Conservation (phyloP, 2,888 invertebrate species). For the Polymixis lichenea region DNA sequence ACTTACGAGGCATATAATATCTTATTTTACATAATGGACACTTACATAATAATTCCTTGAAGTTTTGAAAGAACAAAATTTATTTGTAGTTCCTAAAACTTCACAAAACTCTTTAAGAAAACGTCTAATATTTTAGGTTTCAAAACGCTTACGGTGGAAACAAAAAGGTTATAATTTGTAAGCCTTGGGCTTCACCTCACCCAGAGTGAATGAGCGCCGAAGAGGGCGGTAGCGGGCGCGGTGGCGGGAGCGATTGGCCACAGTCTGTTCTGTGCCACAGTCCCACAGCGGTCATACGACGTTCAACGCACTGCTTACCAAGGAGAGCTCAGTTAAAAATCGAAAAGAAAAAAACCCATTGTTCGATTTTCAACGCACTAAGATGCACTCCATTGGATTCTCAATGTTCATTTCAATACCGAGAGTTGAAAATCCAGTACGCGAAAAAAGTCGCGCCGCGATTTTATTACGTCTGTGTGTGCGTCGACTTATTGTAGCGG, state of each 20-base stretch:
- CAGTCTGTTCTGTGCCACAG: no score
- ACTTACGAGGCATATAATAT: neutral
- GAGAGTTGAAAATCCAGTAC: no score
- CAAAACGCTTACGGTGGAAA: slow-evolving; percentile 11
- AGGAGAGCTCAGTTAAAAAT: no score
- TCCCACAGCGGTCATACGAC: no score
- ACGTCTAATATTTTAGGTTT: slow-evolving; percentile 51
- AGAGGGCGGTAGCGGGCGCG: neutral
- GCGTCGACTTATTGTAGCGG: neutral
- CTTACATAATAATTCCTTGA: neutral
- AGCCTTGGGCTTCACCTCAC: slow-evolving; percentile 9
- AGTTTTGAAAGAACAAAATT: neutral
- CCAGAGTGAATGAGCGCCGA: neutral
- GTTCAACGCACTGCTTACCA: no score
- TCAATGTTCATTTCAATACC: no score
- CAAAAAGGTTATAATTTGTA: slow-evolving; percentile 51
- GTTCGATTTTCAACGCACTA: no score
- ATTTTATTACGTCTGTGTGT: no score
- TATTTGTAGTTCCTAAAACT: neutral
- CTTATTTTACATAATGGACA: neutral
- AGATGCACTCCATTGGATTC: no score
- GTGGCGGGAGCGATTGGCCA: neutral
- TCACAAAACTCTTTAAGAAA: slow-evolving; percentile 29
- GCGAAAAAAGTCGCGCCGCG: no score
- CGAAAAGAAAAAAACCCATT: no score